These are phyloP conservation scores for Palythoa grandis DNA, from an alignment of 92 coral and sea anemone species.

Conservation along the genomic window DNA sequence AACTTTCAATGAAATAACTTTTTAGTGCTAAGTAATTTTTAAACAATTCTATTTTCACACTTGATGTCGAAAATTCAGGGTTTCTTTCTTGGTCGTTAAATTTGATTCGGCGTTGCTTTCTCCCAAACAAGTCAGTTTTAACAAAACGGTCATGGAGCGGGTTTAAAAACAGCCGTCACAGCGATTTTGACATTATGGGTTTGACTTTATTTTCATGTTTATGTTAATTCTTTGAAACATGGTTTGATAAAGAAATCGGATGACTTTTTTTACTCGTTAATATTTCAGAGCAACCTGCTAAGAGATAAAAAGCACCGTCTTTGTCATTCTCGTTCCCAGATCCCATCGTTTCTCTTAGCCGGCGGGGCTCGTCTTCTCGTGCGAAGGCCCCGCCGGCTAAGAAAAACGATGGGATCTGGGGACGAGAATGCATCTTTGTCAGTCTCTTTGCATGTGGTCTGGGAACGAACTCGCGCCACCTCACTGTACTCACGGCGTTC, in stretches of 20 bases:
- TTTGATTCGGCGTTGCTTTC: background rate
- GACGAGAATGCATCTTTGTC: too few relatives aligned
- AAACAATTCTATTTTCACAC: background rate
- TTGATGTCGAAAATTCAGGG: background rate
- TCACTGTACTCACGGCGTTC: background rate
- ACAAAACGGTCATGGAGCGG: background rate
- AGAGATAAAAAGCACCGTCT: background rate
- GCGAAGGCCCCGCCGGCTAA: too few relatives aligned
- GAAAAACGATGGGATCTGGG: too few relatives aligned
- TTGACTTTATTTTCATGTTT: background rate
- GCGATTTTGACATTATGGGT: background rate
- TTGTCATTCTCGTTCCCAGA: background rate
- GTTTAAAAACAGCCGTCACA: background rate
- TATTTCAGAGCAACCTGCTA: constrained; percentile 27
- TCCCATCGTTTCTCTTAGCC: too few relatives aligned
- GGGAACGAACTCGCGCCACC: background rate
- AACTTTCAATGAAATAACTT: background rate
- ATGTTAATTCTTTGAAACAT: constrained; percentile 29
- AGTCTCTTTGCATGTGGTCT: background rate
- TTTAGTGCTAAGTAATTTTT: background rate
- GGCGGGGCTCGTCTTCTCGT: too few relatives aligned
- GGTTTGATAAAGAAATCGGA: background rate
- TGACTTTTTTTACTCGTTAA: background rate
- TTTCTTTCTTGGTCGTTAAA: background rate
- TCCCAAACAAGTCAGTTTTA: background rate